Evolutionary conservation across 2,888 invertebrate genomes (phyloP).

Genomic region (Hololepta plana): DNA sequence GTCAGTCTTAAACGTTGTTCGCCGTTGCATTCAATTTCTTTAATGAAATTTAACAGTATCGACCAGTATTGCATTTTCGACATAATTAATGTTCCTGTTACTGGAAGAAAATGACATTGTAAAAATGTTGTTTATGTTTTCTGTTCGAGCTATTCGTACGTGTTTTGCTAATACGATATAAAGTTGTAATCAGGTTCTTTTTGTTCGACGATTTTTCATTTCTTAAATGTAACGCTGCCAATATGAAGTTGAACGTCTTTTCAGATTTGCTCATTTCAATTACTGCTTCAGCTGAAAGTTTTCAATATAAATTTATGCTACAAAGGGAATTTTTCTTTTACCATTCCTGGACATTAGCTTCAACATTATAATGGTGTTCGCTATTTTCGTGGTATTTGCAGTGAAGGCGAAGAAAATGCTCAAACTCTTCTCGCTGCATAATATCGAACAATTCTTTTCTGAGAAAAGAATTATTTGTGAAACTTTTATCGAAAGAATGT

Average conservation of each 20-base stretch:
- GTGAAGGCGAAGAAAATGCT: constrained; percentile 7
- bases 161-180: constrained; percentile 12
- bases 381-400: constrained; percentile 10
- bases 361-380: constrained; percentile 11
- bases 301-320: constrained; percentile 3
- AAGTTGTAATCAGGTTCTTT: constrained; percentile 11
- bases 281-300: constrained; percentile 10
- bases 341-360: constrained; percentile 12
- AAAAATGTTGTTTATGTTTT: background rate
- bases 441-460: constrained; percentile 11
- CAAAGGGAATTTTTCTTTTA: constrained; percentile 8
- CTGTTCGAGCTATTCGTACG: constrained; percentile 8
- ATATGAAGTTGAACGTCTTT: constrained; percentile 11
- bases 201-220: constrained; percentile 11
- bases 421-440: constrained; percentile 11
- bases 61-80: constrained; percentile 10
- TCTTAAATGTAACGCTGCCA: constrained; percentile 7
- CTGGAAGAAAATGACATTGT: constrained; percentile 6
- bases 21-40: constrained; percentile 11
- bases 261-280: constrained; percentile 11
- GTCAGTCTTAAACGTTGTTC: constrained; percentile 10
- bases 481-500: background rate
- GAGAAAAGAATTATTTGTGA: constrained; percentile 7
- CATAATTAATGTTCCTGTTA: constrained; percentile 9
- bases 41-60: constrained; percentile 11